These are phyloP conservation scores for Apistogramma diplotaenia DNA, from an alignment of 2,113 vertebrate species.

Conservation along the genomic window DNA sequence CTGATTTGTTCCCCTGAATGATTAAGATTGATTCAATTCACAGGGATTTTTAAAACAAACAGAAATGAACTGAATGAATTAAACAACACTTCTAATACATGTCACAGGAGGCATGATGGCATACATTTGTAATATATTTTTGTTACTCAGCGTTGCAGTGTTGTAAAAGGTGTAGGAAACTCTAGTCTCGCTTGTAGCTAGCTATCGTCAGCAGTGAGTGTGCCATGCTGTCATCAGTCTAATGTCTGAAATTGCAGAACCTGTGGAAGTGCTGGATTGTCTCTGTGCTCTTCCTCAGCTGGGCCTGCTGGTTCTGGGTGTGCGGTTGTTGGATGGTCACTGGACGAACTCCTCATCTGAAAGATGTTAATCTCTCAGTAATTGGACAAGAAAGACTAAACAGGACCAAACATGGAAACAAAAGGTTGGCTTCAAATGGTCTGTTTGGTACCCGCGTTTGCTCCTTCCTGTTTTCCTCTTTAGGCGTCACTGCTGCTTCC, in stretches of 20 bases:
- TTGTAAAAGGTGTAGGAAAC: not conserved
- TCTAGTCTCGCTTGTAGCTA: too few species aligned
- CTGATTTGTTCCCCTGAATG: not conserved
- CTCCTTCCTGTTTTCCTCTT: not conserved
- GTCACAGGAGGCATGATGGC: not conserved
- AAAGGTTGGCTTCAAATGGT: not conserved
- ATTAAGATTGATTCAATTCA: not conserved
- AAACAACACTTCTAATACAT: not conserved
- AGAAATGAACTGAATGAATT: not conserved
- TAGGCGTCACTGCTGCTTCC: not conserved
- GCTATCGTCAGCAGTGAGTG: not conserved
- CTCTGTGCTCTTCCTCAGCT: not conserved
- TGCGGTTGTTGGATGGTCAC: not conserved
- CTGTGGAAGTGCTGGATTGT: not conserved
- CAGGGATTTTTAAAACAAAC: not conserved
- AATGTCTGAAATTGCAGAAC: not conserved
- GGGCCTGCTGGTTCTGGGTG: not conserved
- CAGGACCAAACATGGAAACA: too few species aligned
- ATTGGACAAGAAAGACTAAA: accelerated
- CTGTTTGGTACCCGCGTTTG: not conserved
- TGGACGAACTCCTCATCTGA: not conserved
- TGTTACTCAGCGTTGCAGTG: not conserved
- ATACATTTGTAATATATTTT: not conserved
- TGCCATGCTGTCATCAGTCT: too few species aligned
- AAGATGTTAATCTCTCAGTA: not conserved